Percentiles rank a stretch among this genome's conserved stretches.
phyloP scores from a whole-genome alignment of 1,140 invertebrate species.

The Chironomus tepperi region DNA sequence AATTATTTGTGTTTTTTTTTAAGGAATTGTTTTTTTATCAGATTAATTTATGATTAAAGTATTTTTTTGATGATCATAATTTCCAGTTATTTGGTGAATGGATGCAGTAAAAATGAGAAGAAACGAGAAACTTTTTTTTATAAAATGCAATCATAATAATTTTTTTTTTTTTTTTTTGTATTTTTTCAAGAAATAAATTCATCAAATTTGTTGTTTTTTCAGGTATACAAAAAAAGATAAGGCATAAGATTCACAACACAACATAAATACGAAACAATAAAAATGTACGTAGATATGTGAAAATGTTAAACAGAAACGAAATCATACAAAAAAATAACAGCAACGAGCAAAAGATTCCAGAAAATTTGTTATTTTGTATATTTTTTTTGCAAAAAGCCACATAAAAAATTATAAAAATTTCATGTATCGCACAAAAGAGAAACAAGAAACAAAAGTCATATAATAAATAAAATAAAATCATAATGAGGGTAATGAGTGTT shows the following conservation, averaged over 20 bases:
- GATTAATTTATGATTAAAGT: neutral
- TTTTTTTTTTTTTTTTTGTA: neutral
- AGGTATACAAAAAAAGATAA: neutral
- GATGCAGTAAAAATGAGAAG: constrained; percentile 15
- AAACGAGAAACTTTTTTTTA: constrained; percentile 7
- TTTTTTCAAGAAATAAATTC: neutral
- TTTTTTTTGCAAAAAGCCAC: no score
- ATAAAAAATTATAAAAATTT: no score
- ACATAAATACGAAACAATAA: neutral
- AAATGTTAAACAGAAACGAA: no score
- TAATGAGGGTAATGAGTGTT: neutral
- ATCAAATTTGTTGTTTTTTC: neutral
- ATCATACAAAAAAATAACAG: no score
- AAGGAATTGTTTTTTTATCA: neutral
- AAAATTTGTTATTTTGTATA: no score
- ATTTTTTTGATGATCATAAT: neutral
- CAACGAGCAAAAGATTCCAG: no score
- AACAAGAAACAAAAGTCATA: neutral
- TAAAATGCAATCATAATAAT: neutral
- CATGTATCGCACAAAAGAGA: neutral
- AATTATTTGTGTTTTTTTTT: neutral
- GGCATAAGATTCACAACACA: no score
- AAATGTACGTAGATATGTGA: neutral
- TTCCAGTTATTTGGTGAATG: constrained; percentile 16
- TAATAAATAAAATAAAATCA: neutral